Evolutionary conservation across 2,888 invertebrate genomes (phyloP).

Genomic region (Ectemnius cavifrons): DNA sequence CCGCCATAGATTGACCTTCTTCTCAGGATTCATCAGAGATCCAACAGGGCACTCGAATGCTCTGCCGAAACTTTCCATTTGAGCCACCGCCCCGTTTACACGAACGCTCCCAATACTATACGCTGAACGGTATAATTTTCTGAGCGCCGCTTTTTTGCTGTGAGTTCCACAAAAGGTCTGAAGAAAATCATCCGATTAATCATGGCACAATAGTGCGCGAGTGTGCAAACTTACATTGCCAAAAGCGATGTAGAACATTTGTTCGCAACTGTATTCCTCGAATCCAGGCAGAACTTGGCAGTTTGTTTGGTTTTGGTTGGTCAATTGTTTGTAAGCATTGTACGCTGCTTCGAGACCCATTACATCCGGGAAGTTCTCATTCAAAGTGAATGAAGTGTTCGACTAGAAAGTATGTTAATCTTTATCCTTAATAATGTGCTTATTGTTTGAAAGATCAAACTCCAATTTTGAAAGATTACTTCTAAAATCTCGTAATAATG

Average conservation of each 20-base stretch:
- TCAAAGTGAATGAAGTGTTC: background rate
- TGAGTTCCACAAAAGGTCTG: background rate
- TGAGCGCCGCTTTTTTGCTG: background rate
- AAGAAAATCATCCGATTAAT: too few species aligned
- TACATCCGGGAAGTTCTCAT: background rate
- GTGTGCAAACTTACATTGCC: background rate
- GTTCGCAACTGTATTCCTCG: background rate
- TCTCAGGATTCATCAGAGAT: background rate
- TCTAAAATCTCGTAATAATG: too few species aligned
- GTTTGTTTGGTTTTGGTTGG: background rate
- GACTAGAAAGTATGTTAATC: too few species aligned
- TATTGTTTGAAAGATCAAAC: too few species aligned
- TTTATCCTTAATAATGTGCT: too few species aligned
- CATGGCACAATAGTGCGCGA: too few species aligned
- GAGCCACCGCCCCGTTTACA: background rate
- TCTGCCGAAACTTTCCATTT: background rate
- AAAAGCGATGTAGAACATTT: constrained; percentile 14
- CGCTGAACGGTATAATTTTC: background rate
- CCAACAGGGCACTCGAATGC: background rate
- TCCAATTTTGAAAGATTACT: too few species aligned
- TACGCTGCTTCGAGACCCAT: background rate
- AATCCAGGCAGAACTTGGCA: constrained; percentile 5
- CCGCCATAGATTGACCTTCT: background rate
- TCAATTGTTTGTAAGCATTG: background rate
- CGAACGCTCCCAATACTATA: background rate